Conservation (phyloP, 1,140 invertebrate species). For the Drosophila paulistorum region DNA sequence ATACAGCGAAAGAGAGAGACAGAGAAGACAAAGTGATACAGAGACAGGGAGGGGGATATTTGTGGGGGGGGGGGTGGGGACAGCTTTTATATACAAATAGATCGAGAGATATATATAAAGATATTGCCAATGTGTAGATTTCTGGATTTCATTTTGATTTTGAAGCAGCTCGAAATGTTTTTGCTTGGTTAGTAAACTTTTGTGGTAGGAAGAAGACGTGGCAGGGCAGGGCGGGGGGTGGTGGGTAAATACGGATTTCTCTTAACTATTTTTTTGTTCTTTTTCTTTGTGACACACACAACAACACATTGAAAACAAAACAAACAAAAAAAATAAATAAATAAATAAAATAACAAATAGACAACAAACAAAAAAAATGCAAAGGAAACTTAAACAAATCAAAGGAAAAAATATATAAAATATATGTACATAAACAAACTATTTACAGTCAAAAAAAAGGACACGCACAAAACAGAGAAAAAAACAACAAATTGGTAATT, state of each 20-base stretch:
- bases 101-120: constrained; percentile 9
- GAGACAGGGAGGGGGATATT: not conserved
- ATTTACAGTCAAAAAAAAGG: constrained; percentile 52
- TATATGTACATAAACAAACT: constrained; percentile 49
- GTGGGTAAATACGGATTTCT: constrained; percentile 16
- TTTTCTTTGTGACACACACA: constrained; percentile 45
- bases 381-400: constrained; percentile 23
- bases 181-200: constrained; percentile 29
- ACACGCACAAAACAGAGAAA: constrained; percentile 41
- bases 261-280: constrained; percentile 1
- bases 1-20: constrained; percentile 4
- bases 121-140: not conserved
- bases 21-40: constrained; percentile 26
- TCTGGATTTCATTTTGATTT: not conserved
- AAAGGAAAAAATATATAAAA: constrained; percentile 43
- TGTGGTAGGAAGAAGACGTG: not conserved
- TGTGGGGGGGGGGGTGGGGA: constrained; percentile 17
- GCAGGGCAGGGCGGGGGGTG: not conserved
- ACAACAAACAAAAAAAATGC: constrained; percentile 28
- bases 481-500: constrained; percentile 31
- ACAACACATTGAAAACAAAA: constrained; percentile 77
- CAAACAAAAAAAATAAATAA: constrained; percentile 57
- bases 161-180: constrained; percentile 30
- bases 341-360: constrained; percentile 54
- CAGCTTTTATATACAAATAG: constrained; percentile 45